phyloP scores from a whole-genome alignment of 2,797 vertebrate genomes.

The Pempheris klunzingeri region DNA sequence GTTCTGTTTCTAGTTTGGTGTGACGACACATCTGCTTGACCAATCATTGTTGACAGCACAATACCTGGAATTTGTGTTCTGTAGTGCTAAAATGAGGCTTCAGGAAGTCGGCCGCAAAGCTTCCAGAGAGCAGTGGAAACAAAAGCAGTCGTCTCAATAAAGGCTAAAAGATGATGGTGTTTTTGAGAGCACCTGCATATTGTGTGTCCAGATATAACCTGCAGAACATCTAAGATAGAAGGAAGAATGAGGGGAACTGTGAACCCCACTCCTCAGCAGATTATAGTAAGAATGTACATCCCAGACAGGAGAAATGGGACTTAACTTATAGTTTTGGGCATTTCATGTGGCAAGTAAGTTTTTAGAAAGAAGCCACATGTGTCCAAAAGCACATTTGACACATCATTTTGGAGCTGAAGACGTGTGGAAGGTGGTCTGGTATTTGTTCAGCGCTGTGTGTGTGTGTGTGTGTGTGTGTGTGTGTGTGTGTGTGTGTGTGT shows the following conservation, averaged over 20 bases:
- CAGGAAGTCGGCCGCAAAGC: too few species aligned
- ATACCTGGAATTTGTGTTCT: background rate
- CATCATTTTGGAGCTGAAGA: constrained; percentile 30
- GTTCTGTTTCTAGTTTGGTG: background rate
- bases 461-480: constrained; percentile 35
- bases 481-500: constrained; percentile 30
- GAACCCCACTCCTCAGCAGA: background rate
- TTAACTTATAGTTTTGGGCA: background rate
- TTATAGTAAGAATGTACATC: background rate
- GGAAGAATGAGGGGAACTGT: too few species aligned
- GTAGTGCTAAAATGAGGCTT: background rate
- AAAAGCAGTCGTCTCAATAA: background rate
- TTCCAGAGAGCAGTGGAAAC: background rate
- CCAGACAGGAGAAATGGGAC: constrained; percentile 5
- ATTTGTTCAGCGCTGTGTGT: constrained; percentile 40
- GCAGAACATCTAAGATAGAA: too few species aligned
- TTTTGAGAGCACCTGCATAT: background rate
- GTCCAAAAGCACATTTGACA: background rate
- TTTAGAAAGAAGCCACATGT: background rate
- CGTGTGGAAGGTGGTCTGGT: constrained; percentile 61
- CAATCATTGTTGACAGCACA: background rate
- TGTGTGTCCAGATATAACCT: too few species aligned
- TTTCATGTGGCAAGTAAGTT: background rate
- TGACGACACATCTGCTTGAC: background rate
- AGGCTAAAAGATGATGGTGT: background rate